Base-by-base conservation (phyloP, 2,888 invertebrate species). In the Drosophila borborema region DNA sequence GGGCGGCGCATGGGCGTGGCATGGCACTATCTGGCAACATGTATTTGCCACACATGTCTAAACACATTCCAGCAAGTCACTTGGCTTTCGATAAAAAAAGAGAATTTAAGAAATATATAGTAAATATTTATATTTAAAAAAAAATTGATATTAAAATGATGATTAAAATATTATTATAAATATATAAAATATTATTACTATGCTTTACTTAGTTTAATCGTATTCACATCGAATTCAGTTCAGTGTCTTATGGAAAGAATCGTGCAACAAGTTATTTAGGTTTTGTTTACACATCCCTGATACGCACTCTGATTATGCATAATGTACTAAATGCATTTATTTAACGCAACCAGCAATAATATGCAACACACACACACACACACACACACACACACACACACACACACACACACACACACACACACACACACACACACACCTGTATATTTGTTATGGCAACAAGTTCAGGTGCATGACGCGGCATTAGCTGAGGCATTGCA, bases 401-500 rank as follows among this genome's bases (percentile, higher is more conserved):
- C 16, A 38, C 38, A 38, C 38, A 34, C 18, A 56, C 46, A 49
- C n/a, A 69, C 55, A 14, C 9, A 45, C 38, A 61, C 58, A 64
- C 43, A 54, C 10, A 31, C 40, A 28, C 18, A 56, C 14, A 14
- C 38, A 2, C 16, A 38, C 38, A 38, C 38, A 66, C 43, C 8
- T 48, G 23, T 16, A 40, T 28, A 41, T 41, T 28, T 63, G 49
- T 48, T 63, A 48, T 55, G 62, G 77, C 68, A 63, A 60, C 69
- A 68, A 74, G 75, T 72, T 80, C 81, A 81, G 78, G 83, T 82
- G 81, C 79, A 78, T 77, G 72, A 77, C 65, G 75, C 56, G 65
- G 53, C 79, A 78, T 72, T 68, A 61, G 65, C 65, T 54, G 79
- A 78, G 68, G 77, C 79, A 75, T 68, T 79, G 77, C 81, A 81